Base-by-base conservation (phyloP, 1,140 invertebrate species). In the Cydia splendana region DNA sequence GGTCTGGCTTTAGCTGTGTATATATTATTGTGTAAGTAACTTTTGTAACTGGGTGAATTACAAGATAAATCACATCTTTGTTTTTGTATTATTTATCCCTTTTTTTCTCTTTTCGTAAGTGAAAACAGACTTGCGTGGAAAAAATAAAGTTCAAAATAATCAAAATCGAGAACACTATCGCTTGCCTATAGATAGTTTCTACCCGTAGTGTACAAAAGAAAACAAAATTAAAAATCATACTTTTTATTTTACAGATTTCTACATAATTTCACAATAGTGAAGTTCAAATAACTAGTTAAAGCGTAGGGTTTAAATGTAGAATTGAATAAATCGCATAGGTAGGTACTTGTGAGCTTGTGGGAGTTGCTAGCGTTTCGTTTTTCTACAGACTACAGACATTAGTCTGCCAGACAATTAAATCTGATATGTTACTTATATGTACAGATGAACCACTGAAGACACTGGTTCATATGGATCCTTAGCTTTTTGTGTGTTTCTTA, bases 191-290 rank as follows among this genome's bases (percentile, higher is more conserved):
- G 18, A 38, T n/a, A 53, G 18, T n/a, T 15, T 53, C 12, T 6
- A 53, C 5, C n/a, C n/a, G 53, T 2, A 24, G 18, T 62, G 15
- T 62, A 62, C 2, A 62, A 62, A 24, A 7, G 24, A 57, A 62
- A 62, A 10, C 20, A 20, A 62, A 62, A 62, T 24, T 62, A 62
- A 62, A 12, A 62, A 62, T 62, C 57, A 62, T 24, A 53, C 6
- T 62, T 10, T 62, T 62, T 62, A 62, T 62, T 62, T n/a, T 62
- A 62, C 57, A 62, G n/a, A 62, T 62, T 18, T 62, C 20, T 62
- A 62, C 57, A 62, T 62, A 12, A 62, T 20, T 62, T 62, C 20
- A 62, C 57, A 20, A 10, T 7, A 24, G 57, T 62, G 57, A 62
- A 12, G 9, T 62, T 62, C 0, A 24, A 9, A 62, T 24, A 24